Conservation (phyloP, 2,888 invertebrate species). For the Bellardia bayeri region DNA sequence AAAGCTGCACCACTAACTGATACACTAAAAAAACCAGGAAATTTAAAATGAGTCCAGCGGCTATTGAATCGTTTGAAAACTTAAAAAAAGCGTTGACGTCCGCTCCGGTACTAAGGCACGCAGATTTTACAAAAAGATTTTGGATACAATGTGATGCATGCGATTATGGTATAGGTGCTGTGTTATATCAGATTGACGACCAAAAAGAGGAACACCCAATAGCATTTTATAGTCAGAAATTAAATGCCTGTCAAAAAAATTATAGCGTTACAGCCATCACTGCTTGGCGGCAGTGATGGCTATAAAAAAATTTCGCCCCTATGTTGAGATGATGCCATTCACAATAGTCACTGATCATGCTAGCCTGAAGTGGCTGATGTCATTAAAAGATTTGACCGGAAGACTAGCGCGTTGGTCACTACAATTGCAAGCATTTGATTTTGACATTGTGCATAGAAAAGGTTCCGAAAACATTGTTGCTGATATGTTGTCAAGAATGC, state of each 20-base stretch:
- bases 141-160: constrained; percentile 43
- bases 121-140: constrained; percentile 19
- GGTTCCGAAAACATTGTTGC: background rate
- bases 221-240: constrained; percentile 10
- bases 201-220: constrained; percentile 15
- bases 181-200: constrained; percentile 1
- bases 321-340: background rate
- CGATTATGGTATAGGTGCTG: background rate
- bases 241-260: too few species aligned
- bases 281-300: too few species aligned
- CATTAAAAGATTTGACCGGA: background rate
- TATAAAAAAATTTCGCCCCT: background rate
- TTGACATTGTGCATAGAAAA: background rate
- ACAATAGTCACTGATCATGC: too few species aligned
- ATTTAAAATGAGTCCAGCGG: background rate
- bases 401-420: background rate
- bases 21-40: constrained; percentile 14
- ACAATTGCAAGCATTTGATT: background rate
- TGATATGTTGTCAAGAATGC: background rate
- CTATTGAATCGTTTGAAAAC: constrained; percentile 3
- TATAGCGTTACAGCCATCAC: too few species aligned
- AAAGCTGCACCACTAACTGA: constrained; percentile 4
- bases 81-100: constrained; percentile 44
- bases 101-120: constrained; percentile 26
- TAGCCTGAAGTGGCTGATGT: background rate